Evolutionary conservation across 2,797 vertebrate genomes (phyloP), one percentile per base, ranked within the genome.

Genomic region (Chromobotia macracanthus): DNA sequence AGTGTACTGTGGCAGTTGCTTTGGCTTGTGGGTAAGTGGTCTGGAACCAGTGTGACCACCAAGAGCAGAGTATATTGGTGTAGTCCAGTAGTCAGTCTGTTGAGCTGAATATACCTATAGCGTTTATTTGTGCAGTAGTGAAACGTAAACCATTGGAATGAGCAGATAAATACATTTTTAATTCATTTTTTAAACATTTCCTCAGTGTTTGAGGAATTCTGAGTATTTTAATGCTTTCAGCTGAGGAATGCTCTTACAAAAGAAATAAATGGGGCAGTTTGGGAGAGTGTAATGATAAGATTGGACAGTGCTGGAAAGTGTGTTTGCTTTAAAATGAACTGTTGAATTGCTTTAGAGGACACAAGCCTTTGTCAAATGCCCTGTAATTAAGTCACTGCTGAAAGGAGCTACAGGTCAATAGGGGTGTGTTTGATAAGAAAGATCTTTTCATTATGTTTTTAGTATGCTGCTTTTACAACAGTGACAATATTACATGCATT

Each of bases 341-440:
- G 46, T 76, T 77, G 79, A 28, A 85, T 83, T 80, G 81, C 84
- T 86, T 80, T 85, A 83, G 89, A 89, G 77, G 69, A 75, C 84
- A 75, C 85, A 89, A 89, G 90, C 81, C 73, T 90, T 89, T 91
- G 91, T 91, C 74, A 89, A 89, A 90, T 81, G 88, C 90, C 89
- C 87, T 81, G 82, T 44, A 44, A 4, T 1, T 90, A 88, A 92
- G 89, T 90, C 86, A 91, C 84, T 83, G 80, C 89, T 84, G 83
- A 88, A 88, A 89, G 87, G 83, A 86, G 85, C 83, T 83, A 86
- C 67, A 77, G 83, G 66, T 74, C 72, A 48, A 16, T 31, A 31
- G 0, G 31, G 5, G 31, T 53, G 19, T 19, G 15, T 41, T 19
- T 56, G 75, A 15, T 2, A 50, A 15, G 46, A 48, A 48, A 50